A percentile compares a stretch with the other conserved stretches of the same genome.
Conservation (phyloP, 2,797 vertebrate species). For the Tiaroga cobitis region DNA sequence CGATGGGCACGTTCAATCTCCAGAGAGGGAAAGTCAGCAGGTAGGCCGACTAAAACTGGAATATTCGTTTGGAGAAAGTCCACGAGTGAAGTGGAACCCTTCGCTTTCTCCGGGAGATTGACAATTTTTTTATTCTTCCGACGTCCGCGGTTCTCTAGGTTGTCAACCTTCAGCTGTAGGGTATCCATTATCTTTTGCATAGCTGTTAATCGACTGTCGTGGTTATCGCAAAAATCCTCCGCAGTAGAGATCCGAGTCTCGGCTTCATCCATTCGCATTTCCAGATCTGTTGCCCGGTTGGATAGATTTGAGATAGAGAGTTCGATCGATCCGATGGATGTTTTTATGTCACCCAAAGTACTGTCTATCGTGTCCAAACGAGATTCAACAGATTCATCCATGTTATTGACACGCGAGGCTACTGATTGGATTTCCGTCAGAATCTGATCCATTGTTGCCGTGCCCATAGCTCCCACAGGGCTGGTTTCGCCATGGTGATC, state of each 20-base stretch:
- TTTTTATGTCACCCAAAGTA: neutral
- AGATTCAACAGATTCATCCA: slow-evolving; percentile 1
- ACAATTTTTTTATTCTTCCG: slow-evolving; percentile 13
- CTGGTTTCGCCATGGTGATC: neutral
- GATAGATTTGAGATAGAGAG: neutral
- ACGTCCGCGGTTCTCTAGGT: slow-evolving; percentile 3
- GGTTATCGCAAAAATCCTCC: neutral
- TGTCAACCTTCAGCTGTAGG: neutral
- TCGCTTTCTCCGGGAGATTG: slow-evolving; percentile 3
- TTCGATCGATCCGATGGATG: too few species aligned
- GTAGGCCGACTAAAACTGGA: neutral
- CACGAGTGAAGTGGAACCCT: neutral
- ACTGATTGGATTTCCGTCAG: neutral
- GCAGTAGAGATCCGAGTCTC: neutral
- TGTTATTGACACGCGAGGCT: neutral
- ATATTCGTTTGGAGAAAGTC: neutral
- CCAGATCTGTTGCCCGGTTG: neutral
- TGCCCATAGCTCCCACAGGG: neutral
- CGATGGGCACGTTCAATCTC: neutral
- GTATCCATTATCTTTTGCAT: neutral
- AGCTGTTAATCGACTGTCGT: neutral
- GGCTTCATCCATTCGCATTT: neutral
- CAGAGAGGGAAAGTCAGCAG: slow-evolving; percentile 1
- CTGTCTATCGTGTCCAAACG: neutral
- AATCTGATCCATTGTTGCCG: slow-evolving; percentile 19